A percentile compares a stretch with the other conserved stretches of the same genome.
phyloP scores from a whole-genome alignment of 1,140 invertebrate species.

The Diprion similis region DNA sequence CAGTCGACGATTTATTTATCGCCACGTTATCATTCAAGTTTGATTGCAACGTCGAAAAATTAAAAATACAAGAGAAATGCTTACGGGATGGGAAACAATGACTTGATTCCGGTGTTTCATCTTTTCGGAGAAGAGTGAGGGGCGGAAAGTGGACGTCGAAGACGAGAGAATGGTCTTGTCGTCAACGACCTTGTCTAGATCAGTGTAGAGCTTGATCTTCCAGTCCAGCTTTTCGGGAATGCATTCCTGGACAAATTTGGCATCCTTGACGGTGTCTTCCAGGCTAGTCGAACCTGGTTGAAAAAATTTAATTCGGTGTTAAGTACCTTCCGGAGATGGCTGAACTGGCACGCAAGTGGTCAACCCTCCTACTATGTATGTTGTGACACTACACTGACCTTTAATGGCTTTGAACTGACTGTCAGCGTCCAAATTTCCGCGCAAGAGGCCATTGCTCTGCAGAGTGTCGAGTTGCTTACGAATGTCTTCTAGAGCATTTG shows the following conservation, averaged over 20 bases:
- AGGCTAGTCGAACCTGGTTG: slow-evolving; percentile 71
- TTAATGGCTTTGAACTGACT: slow-evolving; percentile 82
- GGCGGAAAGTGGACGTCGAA: slow-evolving; percentile 89
- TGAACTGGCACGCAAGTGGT: neutral
- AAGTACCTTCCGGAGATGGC: neutral
- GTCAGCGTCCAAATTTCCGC: slow-evolving; percentile 75
- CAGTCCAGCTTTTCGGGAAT: slow-evolving; percentile 88
- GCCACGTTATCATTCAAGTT: too few relatives aligned
- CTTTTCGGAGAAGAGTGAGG: slow-evolving; percentile 83
- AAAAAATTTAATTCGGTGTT: slow-evolving; percentile 24
- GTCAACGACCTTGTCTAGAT: slow-evolving; percentile 80
- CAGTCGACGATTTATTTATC: too few relatives aligned
- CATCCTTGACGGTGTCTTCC: slow-evolving; percentile 71
- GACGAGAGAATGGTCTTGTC: slow-evolving; percentile 82
- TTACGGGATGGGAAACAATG: slow-evolving; percentile 88
- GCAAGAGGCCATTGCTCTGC: slow-evolving; percentile 73
- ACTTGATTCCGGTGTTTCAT: slow-evolving; percentile 79
- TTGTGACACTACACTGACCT: slow-evolving; percentile 63
- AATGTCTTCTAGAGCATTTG: slow-evolving; percentile 77
- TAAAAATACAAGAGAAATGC: slow-evolving; percentile 36
- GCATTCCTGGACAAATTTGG: slow-evolving; percentile 88
- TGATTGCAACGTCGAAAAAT: slow-evolving; percentile 2
- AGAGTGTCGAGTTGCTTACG: slow-evolving; percentile 75
- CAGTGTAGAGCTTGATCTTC: slow-evolving; percentile 81
- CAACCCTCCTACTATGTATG: neutral